Base-by-base conservation (phyloP, 2,113 vertebrate species). In the Crotalus tigris region DNA sequence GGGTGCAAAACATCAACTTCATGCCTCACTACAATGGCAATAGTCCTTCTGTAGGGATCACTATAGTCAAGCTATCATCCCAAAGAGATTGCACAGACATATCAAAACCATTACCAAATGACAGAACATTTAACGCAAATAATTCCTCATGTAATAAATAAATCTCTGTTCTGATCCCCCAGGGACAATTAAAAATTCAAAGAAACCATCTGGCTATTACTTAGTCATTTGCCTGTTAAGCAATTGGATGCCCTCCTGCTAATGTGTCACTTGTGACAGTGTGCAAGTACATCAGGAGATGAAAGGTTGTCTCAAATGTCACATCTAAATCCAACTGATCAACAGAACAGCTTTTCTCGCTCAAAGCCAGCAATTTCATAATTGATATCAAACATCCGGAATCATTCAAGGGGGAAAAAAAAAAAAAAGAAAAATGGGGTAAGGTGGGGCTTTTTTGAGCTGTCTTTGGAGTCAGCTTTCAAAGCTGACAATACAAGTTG, bases 311-410 rank as follows among this genome's bases (percentile, higher is more conserved):
- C 93, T 95, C 93, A 96, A 90, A 96, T 96, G 96, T 97, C 96
- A 97, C 93, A 94, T 94, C 96, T 97, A 96, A 96, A 96, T 95
- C 93, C 87, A 93, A 69, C 57, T 75, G 69, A 88, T 93, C 96
- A 96, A 94, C 94, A 95, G 95, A 97, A 97, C 96, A 97, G 95
- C 95, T 97, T 97, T 96, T 96, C 90, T 96, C 93, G 94, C 96
- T 95, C 95, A 95, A 88, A 96, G 94, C 94, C 95, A 96, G 95
- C 95, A 93, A 96, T 96, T 95, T 95, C 94, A 95, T 96, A 97
- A 97, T 96, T 97, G 95, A 96, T 96, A 97, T 97, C 94, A 93
- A 94, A 92, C 89, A 95, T 95, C 91, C 94, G 95, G 91, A 93
- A 90, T 95, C 94, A 95, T 92, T 91, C 94, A 96, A 92, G 88